A percentile compares a stretch with the other conserved stretches of the same genome.
These are phyloP conservation scores for Cyanoramphus novaezelandiae DNA, from an alignment of 2,113 vertebrate genomes.

Conservation along the genomic window DNA sequence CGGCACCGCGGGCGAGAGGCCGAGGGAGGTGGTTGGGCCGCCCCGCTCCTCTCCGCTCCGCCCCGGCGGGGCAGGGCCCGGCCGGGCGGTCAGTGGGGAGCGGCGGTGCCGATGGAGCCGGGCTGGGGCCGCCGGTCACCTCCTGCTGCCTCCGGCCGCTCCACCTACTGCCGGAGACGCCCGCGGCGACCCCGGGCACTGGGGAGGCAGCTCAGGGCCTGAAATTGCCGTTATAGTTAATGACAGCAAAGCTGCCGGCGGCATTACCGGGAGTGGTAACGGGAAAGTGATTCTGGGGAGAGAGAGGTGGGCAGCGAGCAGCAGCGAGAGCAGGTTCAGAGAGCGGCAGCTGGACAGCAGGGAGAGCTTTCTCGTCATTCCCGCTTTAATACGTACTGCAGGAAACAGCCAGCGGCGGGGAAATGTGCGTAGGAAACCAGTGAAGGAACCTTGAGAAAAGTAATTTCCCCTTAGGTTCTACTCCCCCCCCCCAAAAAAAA, in stretches of 20 bases:
- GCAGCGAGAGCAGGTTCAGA: background rate
- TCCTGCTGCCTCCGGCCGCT: background rate
- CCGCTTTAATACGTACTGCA: background rate
- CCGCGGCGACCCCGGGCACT: background rate
- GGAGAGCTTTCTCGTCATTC: background rate
- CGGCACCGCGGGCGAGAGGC: background rate
- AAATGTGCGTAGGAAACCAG: background rate
- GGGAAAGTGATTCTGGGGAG: background rate
- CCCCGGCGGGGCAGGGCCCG: background rate
- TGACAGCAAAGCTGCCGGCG: background rate
- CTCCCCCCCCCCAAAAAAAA: background rate
- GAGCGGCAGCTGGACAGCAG: background rate
- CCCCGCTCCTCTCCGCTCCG: background rate
- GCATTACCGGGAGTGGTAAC: background rate
- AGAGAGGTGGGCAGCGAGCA: background rate
- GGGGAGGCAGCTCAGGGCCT: background rate
- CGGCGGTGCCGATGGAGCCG: accelerated
- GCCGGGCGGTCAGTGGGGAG: background rate
- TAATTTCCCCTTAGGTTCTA: no score
- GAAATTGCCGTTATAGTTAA: background rate
- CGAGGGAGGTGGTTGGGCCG: background rate
- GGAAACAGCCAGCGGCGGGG: background rate
- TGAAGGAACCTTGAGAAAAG: background rate
- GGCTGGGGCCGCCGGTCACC: accelerated
- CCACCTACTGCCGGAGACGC: accelerated